Evolutionary conservation across 2,113 vertebrate genomes (phyloP).

Genomic region (Promerops cafer): DNA sequence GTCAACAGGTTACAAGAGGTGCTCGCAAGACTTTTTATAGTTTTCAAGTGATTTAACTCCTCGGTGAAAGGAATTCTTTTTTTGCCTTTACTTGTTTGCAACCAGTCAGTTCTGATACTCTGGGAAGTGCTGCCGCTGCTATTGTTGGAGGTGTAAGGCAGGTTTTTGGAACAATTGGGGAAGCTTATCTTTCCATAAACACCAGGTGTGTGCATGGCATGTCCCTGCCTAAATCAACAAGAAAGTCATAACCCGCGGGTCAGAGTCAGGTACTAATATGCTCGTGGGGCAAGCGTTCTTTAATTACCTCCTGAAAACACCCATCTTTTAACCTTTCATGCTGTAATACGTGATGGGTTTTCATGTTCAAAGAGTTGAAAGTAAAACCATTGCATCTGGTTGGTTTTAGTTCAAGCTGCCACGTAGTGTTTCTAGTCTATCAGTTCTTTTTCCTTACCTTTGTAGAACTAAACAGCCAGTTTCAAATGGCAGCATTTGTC

Average conservation of each 20-base stretch:
- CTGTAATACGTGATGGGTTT: not conserved
- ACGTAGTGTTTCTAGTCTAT: not conserved
- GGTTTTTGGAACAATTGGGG: not conserved
- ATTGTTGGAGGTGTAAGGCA: not conserved
- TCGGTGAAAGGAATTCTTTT: not conserved
- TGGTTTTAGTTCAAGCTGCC: not conserved
- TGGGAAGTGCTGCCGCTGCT: not conserved
- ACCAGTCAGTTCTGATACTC: not conserved
- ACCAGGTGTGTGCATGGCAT: slow-evolving; percentile 30
- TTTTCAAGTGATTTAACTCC: slow-evolving; percentile 17
- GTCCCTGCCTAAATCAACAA: slow-evolving; percentile 14
- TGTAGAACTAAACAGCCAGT: not conserved
- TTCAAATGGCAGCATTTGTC: not conserved
- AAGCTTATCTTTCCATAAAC: slow-evolving; percentile 41
- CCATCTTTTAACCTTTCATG: slow-evolving; percentile 44
- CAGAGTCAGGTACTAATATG: slow-evolving; percentile 35
- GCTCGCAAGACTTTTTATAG: not conserved
- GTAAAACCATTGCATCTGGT: slow-evolving; percentile 13
- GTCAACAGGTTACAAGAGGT: slow-evolving; percentile 34
- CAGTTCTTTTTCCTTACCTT: not conserved
- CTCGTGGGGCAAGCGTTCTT: slow-evolving; percentile 21
- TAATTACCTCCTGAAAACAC: slow-evolving; percentile 57
- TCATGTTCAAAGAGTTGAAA: slow-evolving; percentile 34
- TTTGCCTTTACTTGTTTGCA: not conserved
- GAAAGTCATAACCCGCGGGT: slow-evolving; percentile 43